phyloP scores from a whole-genome alignment of 2,888 invertebrate species.

The Plagodis dolabraria region DNA sequence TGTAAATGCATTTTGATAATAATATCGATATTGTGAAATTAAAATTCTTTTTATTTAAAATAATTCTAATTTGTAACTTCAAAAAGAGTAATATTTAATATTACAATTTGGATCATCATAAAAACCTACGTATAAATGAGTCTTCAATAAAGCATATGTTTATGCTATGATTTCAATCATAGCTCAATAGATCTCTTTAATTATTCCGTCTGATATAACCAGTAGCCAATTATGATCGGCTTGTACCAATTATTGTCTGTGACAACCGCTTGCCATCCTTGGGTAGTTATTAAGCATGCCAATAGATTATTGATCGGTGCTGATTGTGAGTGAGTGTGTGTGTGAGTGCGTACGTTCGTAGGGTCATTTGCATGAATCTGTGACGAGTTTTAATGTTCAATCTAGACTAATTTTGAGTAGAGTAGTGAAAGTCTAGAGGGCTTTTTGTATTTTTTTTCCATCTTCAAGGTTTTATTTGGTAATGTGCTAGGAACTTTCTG shows the following conservation, averaged over 20 bases:
- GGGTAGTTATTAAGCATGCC: slow-evolving; percentile 80
- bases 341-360: slow-evolving; percentile 54
- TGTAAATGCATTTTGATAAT: too few relatives aligned
- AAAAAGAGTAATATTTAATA: too few relatives aligned
- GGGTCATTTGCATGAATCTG: slow-evolving; percentile 80
- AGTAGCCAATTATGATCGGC: slow-evolving; percentile 69
- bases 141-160: neutral
- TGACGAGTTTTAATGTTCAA: slow-evolving; percentile 71
- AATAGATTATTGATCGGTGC: slow-evolving; percentile 84
- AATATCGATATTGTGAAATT: too few relatives aligned
- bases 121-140: neutral
- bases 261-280: slow-evolving; percentile 71
- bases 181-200: slow-evolving; percentile 61
- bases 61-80: too few relatives aligned
- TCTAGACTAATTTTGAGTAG: slow-evolving; percentile 71
- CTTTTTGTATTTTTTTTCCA: slow-evolving; percentile 10
- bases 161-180: slow-evolving; percentile 9
- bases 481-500: too few relatives aligned
- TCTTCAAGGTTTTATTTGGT: too few relatives aligned
- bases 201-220: slow-evolving; percentile 73
- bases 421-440: slow-evolving; percentile 43
- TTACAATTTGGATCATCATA: neutral
- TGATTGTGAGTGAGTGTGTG: slow-evolving; percentile 71
- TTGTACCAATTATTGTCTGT: slow-evolving; percentile 69
- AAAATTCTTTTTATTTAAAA: too few relatives aligned